These are phyloP conservation scores for Megastigmus dorsalis DNA, from an alignment of 2,888 invertebrate species.

Conservation along the genomic window DNA sequence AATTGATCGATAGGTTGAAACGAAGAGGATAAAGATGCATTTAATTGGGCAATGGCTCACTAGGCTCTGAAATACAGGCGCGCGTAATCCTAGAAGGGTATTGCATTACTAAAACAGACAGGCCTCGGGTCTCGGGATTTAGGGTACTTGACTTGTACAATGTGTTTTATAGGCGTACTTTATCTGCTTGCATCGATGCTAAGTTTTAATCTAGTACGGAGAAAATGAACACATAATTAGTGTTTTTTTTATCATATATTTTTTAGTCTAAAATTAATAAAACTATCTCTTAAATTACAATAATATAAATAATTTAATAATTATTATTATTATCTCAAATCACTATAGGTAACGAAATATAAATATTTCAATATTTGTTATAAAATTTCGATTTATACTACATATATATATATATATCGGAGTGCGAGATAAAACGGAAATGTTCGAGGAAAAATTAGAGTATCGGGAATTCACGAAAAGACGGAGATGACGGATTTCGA, in stretches of 20 bases:
- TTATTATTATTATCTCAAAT: no score
- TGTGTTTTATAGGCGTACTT: slow-evolving; percentile 29
- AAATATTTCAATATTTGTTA: no score
- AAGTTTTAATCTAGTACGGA: no score
- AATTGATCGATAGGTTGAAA: no score
- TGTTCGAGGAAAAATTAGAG: slow-evolving; percentile 40
- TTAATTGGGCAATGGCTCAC: slow-evolving; percentile 67
- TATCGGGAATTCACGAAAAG: slow-evolving; percentile 34
- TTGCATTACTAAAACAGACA: slow-evolving; percentile 69
- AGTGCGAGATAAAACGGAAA: slow-evolving; percentile 16
- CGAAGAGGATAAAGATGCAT: slow-evolving; percentile 29
- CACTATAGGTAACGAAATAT: no score
- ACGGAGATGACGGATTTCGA: slow-evolving; percentile 46
- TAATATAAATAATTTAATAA: no score
- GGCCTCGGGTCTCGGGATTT: slow-evolving; percentile 33
- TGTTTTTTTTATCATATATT: no score
- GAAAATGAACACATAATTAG: no score
- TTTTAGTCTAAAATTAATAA: no score
- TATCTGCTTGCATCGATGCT: background rate
- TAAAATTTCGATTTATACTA: no score
- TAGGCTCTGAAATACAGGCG: slow-evolving; percentile 61
- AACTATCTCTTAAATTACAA: no score
- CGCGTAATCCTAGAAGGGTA: slow-evolving; percentile 69
- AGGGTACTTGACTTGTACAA: slow-evolving; percentile 33
- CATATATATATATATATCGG: no score